Percentiles rank a stretch among this genome's conserved stretches.
phyloP scores from a whole-genome alignment of 2,113 vertebrate genomes.

The Chascanopsetta lugubris region DNA sequence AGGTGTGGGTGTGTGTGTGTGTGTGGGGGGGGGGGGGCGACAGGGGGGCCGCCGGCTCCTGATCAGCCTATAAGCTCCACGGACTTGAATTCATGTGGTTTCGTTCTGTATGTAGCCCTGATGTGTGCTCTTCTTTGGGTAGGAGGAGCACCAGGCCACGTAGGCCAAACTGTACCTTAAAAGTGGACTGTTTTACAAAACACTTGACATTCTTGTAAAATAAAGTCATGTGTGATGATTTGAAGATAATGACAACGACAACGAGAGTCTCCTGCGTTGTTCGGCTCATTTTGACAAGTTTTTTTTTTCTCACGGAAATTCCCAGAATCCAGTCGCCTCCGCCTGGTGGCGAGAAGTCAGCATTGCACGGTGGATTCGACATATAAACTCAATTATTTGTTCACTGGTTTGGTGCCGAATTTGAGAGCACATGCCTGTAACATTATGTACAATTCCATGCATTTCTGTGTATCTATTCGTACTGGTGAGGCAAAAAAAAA shows the following conservation, averaged over 20 bases:
- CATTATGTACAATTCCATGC: neutral
- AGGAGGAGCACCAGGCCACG: conserved; percentile 12
- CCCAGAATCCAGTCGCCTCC: neutral
- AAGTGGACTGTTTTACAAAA: neutral
- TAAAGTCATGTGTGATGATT: neutral
- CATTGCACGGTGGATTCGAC: neutral
- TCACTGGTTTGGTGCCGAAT: conserved; percentile 11
- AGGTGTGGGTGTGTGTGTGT: too few species aligned
- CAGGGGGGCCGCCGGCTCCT: conserved; percentile 9
- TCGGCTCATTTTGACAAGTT: neutral
- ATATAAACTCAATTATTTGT: neutral
- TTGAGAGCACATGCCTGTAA: conserved; percentile 15
- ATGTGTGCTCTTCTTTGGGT: conserved; percentile 3
- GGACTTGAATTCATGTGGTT: conserved; percentile 44
- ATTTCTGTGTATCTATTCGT: conserved; percentile 21
- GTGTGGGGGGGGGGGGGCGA: too few species aligned
- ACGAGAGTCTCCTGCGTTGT: neutral
- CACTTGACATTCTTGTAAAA: neutral
- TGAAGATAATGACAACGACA: neutral
- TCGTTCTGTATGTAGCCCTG: conserved; percentile 38
- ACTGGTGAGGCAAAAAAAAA: conserved; percentile 18
- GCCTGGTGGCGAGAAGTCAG: neutral
- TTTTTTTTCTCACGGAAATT: neutral
- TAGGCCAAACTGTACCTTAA: conserved; percentile 23
- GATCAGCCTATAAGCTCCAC: conserved; percentile 62